Evolutionary conservation across 2,888 invertebrate genomes (phyloP), one percentile per base, ranked within the genome.

Genomic region (Beris chalybata): DNA sequence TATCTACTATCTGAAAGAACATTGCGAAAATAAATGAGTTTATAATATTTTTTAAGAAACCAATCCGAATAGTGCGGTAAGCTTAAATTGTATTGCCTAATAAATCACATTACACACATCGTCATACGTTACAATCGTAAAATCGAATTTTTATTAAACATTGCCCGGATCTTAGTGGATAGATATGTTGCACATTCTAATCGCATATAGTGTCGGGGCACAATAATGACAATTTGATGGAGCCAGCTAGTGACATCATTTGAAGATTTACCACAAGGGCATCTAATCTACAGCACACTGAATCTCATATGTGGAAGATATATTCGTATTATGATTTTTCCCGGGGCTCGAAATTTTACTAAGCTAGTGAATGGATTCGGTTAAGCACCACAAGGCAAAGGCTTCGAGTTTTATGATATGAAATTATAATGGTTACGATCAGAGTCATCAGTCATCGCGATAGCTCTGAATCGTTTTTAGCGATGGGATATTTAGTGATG

Each of bases 101-200:
- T 56, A 56, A 56, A 56, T 56, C 56, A 43, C 11, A 43, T 32
- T 43, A 56, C 38, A 55, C 29, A 13, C 31, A 54, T 30, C n/a
- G 7, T n/a, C 4, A 54, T 31, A 54, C 4, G 54, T 31, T 31
- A 31, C 6, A 54, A 54, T 54, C 53, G 29, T 53, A 53, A 53
- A 53, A 53, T 53, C 30, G 53, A 22, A 29, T 32, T 55, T 55
- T 55, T 55, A 55, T 55, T 55, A 32, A 32, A 38, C 7, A n/a
- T 15, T n/a, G n/a, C 38, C 12, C n/a, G 31, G 13, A 55, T 31
- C 38, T 32, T 55, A 22, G 22, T 22, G 22, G 22, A 38, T 56
- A 56, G 32, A 9, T 13, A 56, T 56, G 56, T 43, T 56, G 56
- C 56, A 56, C 44, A 13, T 30, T 56, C 56, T 38, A 56, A 44